These are phyloP conservation scores for Caradrina clavipalpis DNA, from an alignment of 2,888 invertebrate genomes.

Conservation along the genomic window DNA sequence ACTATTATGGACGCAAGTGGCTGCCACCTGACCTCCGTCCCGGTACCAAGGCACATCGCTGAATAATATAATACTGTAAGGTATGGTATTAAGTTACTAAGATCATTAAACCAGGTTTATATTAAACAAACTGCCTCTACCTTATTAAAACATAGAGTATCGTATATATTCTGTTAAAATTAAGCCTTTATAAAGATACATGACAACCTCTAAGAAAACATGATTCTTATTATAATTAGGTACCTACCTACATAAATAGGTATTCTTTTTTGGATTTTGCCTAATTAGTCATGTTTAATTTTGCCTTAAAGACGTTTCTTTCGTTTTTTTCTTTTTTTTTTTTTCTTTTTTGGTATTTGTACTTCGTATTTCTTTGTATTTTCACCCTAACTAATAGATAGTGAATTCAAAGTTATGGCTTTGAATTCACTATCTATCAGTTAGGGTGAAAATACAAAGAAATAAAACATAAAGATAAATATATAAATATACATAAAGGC, in stretches of 20 bases:
- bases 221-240: slow-evolving; percentile 11
- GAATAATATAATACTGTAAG: slow-evolving; percentile 42
- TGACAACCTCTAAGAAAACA: slow-evolving; percentile 23
- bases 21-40: slow-evolving; percentile 20
- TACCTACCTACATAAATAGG: slow-evolving; percentile 1
- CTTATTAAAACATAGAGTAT: slow-evolving; percentile 43
- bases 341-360: too few species aligned
- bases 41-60: slow-evolving; percentile 14
- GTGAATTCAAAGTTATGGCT: too few species aligned
- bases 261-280: slow-evolving; percentile 16
- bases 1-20: neutral
- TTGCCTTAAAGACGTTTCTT: neutral
- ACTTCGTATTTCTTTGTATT: too few species aligned
- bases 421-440: too few species aligned
- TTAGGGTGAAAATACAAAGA: too few species aligned
- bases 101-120: slow-evolving; percentile 44
- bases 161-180: slow-evolving; percentile 46
- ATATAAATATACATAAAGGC: too few species aligned
- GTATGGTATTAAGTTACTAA: slow-evolving; percentile 38
- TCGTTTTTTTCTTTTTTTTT: too few species aligned
- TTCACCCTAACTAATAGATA: too few species aligned
- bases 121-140: slow-evolving; percentile 43
- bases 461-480: too few species aligned
- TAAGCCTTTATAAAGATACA: slow-evolving; percentile 24
- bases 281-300: slow-evolving; percentile 2